Conservation (phyloP, 2,797 vertebrate genomes). For the Neosilurus hyrtlii region DNA sequence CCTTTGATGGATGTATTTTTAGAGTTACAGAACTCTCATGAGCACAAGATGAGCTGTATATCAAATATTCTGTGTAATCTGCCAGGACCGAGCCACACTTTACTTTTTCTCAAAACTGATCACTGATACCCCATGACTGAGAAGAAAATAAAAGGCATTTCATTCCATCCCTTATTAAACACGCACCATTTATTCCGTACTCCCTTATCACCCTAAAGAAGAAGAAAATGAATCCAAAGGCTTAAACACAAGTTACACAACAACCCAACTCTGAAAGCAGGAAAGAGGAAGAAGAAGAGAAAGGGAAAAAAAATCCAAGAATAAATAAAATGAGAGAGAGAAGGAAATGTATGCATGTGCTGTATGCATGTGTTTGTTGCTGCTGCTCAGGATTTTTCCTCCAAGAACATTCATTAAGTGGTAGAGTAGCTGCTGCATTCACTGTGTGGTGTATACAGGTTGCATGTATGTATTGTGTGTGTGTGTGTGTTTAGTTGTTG, state of each 20-base stretch:
- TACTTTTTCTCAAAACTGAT: constrained; percentile 54
- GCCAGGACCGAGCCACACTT: constrained; percentile 57
- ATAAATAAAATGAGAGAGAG: neutral
- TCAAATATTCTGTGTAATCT: constrained; percentile 73
- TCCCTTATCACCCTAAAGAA: neutral
- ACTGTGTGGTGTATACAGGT: neutral
- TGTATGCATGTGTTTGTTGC: no score
- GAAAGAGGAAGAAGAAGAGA: neutral
- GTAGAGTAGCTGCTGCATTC: neutral
- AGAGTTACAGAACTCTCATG: constrained; percentile 58
- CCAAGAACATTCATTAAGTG: neutral
- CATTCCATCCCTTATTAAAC: constrained; percentile 26
- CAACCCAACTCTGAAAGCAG: constrained; percentile 8
- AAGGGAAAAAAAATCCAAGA: no score
- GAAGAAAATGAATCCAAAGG: neutral
- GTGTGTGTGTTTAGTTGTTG: no score
- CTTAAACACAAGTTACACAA: neutral
- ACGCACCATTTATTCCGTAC: constrained; percentile 18
- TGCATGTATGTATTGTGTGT: no score
- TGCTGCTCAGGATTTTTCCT: neutral
- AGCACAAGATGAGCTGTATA: constrained; percentile 59
- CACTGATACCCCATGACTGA: constrained; percentile 56
- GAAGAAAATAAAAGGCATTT: constrained; percentile 31
- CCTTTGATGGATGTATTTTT: constrained; percentile 59
- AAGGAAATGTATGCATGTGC: no score